Evolutionary conservation across 1,140 invertebrate species (phyloP).

Genomic region (Luehdorfia chinensis): DNA sequence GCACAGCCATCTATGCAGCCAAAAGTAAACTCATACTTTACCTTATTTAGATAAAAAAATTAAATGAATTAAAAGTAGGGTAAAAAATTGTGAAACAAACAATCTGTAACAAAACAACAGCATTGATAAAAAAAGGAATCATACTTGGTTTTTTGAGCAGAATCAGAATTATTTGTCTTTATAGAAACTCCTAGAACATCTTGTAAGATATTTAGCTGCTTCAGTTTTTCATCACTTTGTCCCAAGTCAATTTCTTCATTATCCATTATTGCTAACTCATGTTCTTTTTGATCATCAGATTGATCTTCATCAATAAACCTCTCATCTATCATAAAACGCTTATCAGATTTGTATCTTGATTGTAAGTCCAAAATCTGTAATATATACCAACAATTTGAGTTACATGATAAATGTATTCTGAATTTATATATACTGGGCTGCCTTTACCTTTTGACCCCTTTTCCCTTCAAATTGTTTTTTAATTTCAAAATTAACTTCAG

Average conservation of each 20-base stretch:
- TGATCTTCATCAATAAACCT: slow-evolving; percentile 75
- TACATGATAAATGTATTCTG: no score
- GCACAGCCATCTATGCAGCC: no score
- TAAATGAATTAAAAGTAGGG: no score
- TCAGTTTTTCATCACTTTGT: slow-evolving; percentile 76
- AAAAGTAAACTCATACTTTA: no score
- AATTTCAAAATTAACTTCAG: slow-evolving; percentile 72
- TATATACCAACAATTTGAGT: slow-evolving; percentile 18
- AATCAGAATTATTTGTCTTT: slow-evolving; percentile 38
- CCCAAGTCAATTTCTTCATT: slow-evolving; percentile 38
- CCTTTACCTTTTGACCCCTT: slow-evolving; percentile 75
- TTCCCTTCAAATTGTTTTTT: slow-evolving; percentile 78
- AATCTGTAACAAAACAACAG: no score
- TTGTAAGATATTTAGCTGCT: slow-evolving; percentile 79
- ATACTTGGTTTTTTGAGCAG: slow-evolving; percentile 58
- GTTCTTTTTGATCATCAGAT: slow-evolving; percentile 30
- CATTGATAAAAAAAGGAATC: no score
- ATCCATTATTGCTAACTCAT: slow-evolving; percentile 32
- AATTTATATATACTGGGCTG: no score
- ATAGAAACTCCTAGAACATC: slow-evolving; percentile 75
- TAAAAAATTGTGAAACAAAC: no score
- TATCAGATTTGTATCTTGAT: slow-evolving; percentile 78
- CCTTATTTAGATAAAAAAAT: no score
- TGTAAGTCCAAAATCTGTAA: slow-evolving; percentile 77
- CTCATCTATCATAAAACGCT: slow-evolving; percentile 79